Evolutionary conservation across 2,888 invertebrate genomes (phyloP).

Genomic region (Graphium colonna): DNA sequence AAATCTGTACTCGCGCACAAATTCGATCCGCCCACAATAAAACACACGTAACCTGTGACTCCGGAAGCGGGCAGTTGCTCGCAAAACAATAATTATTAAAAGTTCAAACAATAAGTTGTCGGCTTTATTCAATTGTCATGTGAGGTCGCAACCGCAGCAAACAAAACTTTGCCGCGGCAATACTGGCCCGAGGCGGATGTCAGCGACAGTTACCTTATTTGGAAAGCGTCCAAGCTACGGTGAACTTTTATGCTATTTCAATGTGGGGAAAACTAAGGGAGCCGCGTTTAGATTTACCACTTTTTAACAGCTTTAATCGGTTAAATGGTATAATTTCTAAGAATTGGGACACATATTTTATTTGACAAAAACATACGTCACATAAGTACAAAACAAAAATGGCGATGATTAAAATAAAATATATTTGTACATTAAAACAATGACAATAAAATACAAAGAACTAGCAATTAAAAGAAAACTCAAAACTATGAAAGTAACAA

Average conservation of each 20-base stretch:
- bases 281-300: slow-evolving; percentile 37
- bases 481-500: too few relatives aligned
- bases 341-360: too few relatives aligned
- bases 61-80: slow-evolving; percentile 58
- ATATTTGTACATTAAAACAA: too few relatives aligned
- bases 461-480: too few relatives aligned
- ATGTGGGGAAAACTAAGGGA: slow-evolving; percentile 60
- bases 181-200: slow-evolving; percentile 58
- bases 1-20: slow-evolving; percentile 53
- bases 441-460: too few relatives aligned
- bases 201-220: slow-evolving; percentile 75
- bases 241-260: slow-evolving; percentile 74
- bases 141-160: slow-evolving; percentile 34
- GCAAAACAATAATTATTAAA: slow-evolving; percentile 33
- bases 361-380: too few relatives aligned
- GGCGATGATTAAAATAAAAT: too few relatives aligned
- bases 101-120: slow-evolving; percentile 34
- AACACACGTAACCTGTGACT: slow-evolving; percentile 56
- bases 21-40: slow-evolving; percentile 66
- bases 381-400: too few relatives aligned
- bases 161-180: slow-evolving; percentile 43
- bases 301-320: slow-evolving; percentile 18
- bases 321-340: neutral
- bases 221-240: slow-evolving; percentile 67
- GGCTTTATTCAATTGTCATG: slow-evolving; percentile 38